Evolutionary conservation across 2,113 vertebrate genomes (phyloP).

Genomic region (Scopus umbretta): DNA sequence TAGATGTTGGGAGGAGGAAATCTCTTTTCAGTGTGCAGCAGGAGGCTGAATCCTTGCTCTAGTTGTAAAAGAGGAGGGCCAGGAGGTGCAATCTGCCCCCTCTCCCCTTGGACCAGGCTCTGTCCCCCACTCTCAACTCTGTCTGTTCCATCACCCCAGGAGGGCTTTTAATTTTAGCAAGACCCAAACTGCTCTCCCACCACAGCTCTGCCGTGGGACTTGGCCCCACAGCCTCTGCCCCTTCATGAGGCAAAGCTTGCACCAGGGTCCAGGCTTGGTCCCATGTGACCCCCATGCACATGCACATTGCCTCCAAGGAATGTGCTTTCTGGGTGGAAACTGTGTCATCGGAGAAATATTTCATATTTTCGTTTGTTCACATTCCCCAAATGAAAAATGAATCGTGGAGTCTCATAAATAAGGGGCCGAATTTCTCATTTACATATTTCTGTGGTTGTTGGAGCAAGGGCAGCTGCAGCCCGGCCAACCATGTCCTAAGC

Average conservation of each 20-base stretch:
- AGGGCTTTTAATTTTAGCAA: not conserved
- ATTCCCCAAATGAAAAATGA: constrained; percentile 50
- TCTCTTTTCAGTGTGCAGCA: not conserved
- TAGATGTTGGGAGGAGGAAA: not conserved
- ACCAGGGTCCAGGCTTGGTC: not conserved
- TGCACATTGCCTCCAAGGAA: constrained; percentile 48
- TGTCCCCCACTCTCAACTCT: not conserved
- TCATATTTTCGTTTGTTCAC: constrained; percentile 45
- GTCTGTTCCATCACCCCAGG: not conserved
- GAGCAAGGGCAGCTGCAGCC: not conserved
- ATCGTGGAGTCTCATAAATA: constrained; percentile 39
- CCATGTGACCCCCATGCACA: not conserved
- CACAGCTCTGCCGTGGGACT: not conserved
- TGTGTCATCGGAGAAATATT: constrained; percentile 60
- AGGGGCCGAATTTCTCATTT: constrained; percentile 41
- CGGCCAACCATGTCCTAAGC: constrained; percentile 60
- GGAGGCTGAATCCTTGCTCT: not conserved
- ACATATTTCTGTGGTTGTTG: constrained; percentile 66
- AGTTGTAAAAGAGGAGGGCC: not conserved
- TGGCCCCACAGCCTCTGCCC: not conserved
- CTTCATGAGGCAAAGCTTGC: not conserved
- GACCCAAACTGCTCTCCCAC: not conserved
- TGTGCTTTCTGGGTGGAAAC: constrained; percentile 42
- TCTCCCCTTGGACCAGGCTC: not conserved
- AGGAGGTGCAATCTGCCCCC: not conserved